Evolutionary conservation across 2,113 vertebrate genomes (phyloP).

Genomic region (Ophiodon elongatus): DNA sequence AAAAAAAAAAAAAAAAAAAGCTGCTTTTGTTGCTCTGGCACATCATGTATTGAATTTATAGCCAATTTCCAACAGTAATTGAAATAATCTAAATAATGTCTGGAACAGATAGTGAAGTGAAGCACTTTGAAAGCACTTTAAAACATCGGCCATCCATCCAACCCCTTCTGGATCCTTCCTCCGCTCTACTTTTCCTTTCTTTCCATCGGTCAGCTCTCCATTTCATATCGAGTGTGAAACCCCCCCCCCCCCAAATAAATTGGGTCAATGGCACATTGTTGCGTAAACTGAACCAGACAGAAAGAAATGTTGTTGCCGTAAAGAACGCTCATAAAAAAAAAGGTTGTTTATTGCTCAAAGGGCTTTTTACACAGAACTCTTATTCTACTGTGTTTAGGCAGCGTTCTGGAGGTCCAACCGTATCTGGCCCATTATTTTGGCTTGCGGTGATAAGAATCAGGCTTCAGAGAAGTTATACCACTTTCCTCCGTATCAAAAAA

Average conservation of each 20-base stretch:
- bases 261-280: conserved; percentile 1
- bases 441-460: conserved; percentile 11
- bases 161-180: conserved; percentile 11
- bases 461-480: background rate
- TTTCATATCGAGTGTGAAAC: conserved; percentile 33
- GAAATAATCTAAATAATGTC: conserved; percentile 51
- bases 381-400: background rate
- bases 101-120: conserved; percentile 36
- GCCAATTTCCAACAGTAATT: conserved; percentile 48
- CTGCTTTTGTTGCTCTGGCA: conserved; percentile 54
- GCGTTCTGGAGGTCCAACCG: background rate
- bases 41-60: conserved; percentile 40
- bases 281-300: conserved; percentile 33
- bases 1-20: background rate
- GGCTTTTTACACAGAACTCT: background rate
- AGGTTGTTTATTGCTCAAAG: conserved; percentile 35
- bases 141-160: conserved; percentile 21
- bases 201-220: conserved; percentile 29
- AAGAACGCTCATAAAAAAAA: conserved; percentile 27
- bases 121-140: conserved; percentile 34
- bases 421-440: background rate
- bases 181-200: background rate
- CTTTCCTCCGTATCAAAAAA: background rate
- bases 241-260: too few relatives aligned
- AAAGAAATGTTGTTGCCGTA: background rate